A percentile compares a stretch with the other conserved stretches of the same genome.
Conservation (phyloP, 2,888 invertebrate species). For the Leucozona laternaria region DNA sequence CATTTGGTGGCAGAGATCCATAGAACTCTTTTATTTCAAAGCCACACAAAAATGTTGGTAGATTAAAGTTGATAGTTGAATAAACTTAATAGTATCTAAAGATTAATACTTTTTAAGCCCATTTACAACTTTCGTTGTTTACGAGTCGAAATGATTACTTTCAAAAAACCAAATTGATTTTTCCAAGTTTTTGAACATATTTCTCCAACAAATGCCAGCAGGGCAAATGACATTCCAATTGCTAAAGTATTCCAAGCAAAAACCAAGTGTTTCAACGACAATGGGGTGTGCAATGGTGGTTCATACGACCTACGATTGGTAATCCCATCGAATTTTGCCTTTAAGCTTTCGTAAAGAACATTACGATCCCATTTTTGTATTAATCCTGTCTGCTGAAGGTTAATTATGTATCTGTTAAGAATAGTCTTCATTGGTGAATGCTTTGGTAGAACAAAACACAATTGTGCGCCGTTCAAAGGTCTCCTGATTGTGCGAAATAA, state of each 20-base stretch:
- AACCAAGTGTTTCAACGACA: constrained; percentile 19
- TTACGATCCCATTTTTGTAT: constrained; percentile 37
- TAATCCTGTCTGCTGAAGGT: constrained; percentile 16
- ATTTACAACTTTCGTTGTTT: background rate
- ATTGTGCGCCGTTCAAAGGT: background rate
- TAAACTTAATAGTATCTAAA: too few species aligned
- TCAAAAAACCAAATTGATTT: background rate
- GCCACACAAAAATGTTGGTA: too few species aligned
- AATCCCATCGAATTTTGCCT: background rate
- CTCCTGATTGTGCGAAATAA: constrained; percentile 9
- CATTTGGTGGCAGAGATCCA: too few species aligned
- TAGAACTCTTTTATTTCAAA: too few species aligned
- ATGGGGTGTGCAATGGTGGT: background rate
- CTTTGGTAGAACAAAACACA: constrained; percentile 18
- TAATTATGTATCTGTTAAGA: constrained; percentile 1
- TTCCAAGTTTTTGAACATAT: background rate
- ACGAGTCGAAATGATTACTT: background rate
- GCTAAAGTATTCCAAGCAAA: constrained; percentile 34
- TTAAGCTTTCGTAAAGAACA: background rate
- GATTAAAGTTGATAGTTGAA: too few species aligned
- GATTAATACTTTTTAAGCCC: too few species aligned
- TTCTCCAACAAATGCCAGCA: constrained; percentile 25
- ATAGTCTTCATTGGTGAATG: constrained; percentile 21
- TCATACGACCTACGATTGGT: background rate
- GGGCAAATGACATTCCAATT: background rate